A percentile compares a stretch with the other conserved stretches of the same genome.
Conservation (phyloP, 2,888 invertebrate genomes). For the Nemapogon koenigi region DNA sequence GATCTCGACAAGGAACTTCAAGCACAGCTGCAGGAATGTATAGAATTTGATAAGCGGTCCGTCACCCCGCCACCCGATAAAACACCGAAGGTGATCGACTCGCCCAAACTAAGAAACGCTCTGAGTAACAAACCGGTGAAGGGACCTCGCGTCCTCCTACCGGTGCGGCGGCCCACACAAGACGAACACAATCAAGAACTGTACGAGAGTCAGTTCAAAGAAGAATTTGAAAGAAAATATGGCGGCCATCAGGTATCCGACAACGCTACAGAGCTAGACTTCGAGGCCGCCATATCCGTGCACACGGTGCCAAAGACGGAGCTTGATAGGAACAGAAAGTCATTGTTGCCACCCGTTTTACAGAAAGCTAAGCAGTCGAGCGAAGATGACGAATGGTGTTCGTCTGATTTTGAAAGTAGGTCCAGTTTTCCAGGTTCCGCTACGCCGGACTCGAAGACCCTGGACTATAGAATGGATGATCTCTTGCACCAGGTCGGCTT, state of each 20-base stretch:
- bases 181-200: constrained; percentile 12
- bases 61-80: too few relatives aligned
- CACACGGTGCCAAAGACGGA: constrained; percentile 44
- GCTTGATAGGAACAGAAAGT: constrained; percentile 22
- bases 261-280: constrained; percentile 26
- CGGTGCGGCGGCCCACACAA: constrained; percentile 34
- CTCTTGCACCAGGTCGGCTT: constrained; percentile 22
- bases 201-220: neutral
- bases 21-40: too few relatives aligned
- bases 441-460: constrained; percentile 34
- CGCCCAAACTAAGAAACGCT: constrained; percentile 44
- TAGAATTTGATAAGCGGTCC: too few relatives aligned
- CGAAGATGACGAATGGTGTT: constrained; percentile 48
- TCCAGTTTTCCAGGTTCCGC: constrained; percentile 48
- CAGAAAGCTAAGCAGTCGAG: too few relatives aligned
- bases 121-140: constrained; percentile 29
- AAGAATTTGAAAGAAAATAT: constrained; percentile 4
- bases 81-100: constrained; percentile 31
- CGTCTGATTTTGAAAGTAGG: constrained; percentile 44
- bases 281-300: constrained; percentile 45
- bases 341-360: neutral
- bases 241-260: neutral
- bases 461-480: constrained; percentile 24
- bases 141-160: constrained; percentile 41
- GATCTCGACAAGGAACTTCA: too few relatives aligned